Conservation (phyloP, 2,888 invertebrate species). For the Lepidonotus clava region DNA sequence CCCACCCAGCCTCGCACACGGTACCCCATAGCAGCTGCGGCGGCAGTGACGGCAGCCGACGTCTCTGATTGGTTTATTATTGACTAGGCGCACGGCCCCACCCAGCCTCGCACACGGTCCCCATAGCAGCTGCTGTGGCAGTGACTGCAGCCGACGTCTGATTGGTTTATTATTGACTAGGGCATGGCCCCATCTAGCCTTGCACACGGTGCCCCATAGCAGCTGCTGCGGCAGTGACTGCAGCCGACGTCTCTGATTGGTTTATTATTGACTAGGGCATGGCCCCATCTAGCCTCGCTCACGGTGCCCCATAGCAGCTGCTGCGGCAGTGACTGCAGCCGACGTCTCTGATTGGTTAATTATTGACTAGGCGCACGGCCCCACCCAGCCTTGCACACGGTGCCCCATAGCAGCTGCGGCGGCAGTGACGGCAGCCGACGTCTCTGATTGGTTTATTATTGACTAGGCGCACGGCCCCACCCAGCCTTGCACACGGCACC, state of each 20-base stretch:
- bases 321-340: neutral
- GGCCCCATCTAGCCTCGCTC: neutral
- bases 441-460: conserved; percentile 36
- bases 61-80: conserved; percentile 34
- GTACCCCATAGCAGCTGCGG: neutral
- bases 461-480: too few species aligned
- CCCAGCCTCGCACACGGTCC: neutral
- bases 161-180: conserved; percentile 17
- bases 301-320: neutral
- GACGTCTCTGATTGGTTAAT: conserved; percentile 28
- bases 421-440: neutral
- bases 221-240: neutral
- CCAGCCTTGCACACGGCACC: too few species aligned
- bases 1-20: neutral
- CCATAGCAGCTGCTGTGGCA: neutral
- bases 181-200: neutral
- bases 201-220: neutral
- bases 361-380: conserved; percentile 5
- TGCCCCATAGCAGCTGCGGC: neutral
- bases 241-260: conserved; percentile 24
- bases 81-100: neutral
- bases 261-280: conserved; percentile 20
- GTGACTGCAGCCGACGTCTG: neutral
- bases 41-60: neutral
- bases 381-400: neutral